phyloP scores from a whole-genome alignment of 2,888 invertebrate genomes.

The Lasioglossum figueresi region DNA sequence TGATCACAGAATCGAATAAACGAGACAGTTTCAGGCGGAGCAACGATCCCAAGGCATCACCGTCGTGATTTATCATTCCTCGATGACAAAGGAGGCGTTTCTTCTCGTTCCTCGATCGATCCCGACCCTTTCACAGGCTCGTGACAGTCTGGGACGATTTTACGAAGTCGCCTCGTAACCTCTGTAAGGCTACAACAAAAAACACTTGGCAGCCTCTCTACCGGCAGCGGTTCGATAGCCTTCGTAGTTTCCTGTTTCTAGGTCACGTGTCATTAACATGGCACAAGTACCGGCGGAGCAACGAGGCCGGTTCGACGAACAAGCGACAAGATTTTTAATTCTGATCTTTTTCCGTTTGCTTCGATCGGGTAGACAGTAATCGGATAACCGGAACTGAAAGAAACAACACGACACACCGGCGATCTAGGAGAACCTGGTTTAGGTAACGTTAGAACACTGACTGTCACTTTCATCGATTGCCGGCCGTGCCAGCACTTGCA shows the following conservation, averaged over 20 bases:
- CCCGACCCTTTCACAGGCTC: not conserved
- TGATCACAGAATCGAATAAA: not conserved
- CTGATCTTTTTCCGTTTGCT: not conserved
- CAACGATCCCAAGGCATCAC: not conserved
- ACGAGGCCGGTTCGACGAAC: not conserved
- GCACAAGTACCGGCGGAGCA: not conserved
- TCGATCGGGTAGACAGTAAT: not conserved
- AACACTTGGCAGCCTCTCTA: not conserved
- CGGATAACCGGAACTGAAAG: too few relatives aligned
- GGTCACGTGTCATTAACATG: slow-evolving; percentile 28
- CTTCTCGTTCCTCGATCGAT: not conserved
- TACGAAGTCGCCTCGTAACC: not conserved
- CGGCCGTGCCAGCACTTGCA: slow-evolving; percentile 41
- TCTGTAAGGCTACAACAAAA: not conserved
- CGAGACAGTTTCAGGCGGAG: not conserved
- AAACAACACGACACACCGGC: not conserved
- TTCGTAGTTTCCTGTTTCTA: slow-evolving; percentile 34
- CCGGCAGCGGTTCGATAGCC: slow-evolving; percentile 16
- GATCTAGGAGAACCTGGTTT: slow-evolving; percentile 17
- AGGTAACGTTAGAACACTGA: slow-evolving; percentile 56
- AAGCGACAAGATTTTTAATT: not conserved
- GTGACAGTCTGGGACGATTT: not conserved
- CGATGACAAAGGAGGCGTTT: not conserved
- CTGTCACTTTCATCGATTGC: slow-evolving; percentile 71
- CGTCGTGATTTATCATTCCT: slow-evolving; percentile 4